Percentiles rank a stretch among this genome's conserved stretches.
Evolutionary conservation across 2,888 invertebrate species (phyloP).

Genomic region (Atethmia centrago): DNA sequence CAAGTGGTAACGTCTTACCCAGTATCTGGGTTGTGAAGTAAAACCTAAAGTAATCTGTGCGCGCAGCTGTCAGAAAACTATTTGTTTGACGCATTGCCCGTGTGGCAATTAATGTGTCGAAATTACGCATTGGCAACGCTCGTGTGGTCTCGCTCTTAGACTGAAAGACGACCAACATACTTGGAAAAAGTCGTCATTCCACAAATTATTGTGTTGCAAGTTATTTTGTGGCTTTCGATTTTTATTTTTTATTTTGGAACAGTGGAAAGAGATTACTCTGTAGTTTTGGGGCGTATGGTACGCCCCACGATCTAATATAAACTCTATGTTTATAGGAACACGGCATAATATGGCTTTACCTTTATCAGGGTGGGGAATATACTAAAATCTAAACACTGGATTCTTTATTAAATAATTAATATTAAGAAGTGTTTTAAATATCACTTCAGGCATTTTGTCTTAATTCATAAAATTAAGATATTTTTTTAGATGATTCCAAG

Average conservation of each 20-base stretch:
- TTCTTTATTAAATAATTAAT: slow-evolving; percentile 3
- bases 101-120: too few species aligned
- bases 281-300: not conserved
- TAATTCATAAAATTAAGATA: not conserved
- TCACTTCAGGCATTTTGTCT: slow-evolving; percentile 14
- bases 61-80: too few species aligned
- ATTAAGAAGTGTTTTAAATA: slow-evolving; percentile 2
- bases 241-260: too few species aligned
- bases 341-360: slow-evolving; percentile 7
- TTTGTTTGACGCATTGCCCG: too few species aligned
- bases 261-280: too few species aligned
- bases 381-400: slow-evolving; percentile 24
- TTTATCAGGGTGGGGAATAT: slow-evolving; percentile 35
- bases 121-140: too few species aligned
- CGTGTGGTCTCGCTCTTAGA: too few species aligned
- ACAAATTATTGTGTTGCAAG: too few species aligned
- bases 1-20: not conserved
- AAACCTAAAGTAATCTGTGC: too few species aligned
- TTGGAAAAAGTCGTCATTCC: too few species aligned
- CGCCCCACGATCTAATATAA: not conserved
- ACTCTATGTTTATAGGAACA: not conserved
- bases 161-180: not conserved
- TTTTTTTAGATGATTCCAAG: not conserved
- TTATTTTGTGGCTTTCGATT: too few species aligned
- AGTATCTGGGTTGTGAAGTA: not conserved